phyloP scores from a whole-genome alignment of 2,113 vertebrate genomes.

The Sorex araneus region DNA sequence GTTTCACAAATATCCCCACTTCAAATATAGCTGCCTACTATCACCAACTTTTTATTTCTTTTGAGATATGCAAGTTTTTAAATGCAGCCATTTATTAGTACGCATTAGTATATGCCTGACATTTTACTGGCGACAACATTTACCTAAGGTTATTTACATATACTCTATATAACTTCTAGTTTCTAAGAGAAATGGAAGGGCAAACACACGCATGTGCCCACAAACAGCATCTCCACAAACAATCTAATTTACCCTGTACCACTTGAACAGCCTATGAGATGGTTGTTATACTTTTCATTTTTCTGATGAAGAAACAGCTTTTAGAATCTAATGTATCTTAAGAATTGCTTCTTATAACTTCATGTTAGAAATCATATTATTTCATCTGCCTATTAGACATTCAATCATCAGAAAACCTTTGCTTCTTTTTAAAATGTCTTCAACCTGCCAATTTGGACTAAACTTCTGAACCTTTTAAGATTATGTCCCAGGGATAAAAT shows the following conservation, averaged over 20 bases:
- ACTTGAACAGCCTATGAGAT: background rate
- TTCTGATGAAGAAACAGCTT: background rate
- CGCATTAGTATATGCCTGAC: background rate
- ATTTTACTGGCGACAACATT: background rate
- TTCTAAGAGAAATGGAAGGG: background rate
- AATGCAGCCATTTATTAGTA: background rate
- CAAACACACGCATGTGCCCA: no score
- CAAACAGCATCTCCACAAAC: background rate
- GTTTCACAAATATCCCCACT: background rate
- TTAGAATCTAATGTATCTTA: background rate
- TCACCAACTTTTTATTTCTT: background rate
- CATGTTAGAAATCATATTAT: background rate
- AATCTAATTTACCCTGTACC: background rate
- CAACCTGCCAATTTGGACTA: background rate
- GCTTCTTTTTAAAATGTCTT: background rate
- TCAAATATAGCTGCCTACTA: background rate
- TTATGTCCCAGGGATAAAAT: background rate
- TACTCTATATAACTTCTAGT: background rate
- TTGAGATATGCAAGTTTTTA: background rate
- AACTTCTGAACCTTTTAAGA: background rate
- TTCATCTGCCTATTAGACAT: background rate
- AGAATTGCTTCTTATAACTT: conserved; percentile 14
- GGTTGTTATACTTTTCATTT: background rate
- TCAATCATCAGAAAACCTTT: background rate
- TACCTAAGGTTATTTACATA: background rate